phyloP scores from a whole-genome alignment of 2,888 invertebrate genomes.

The Heliconius cydno region DNA sequence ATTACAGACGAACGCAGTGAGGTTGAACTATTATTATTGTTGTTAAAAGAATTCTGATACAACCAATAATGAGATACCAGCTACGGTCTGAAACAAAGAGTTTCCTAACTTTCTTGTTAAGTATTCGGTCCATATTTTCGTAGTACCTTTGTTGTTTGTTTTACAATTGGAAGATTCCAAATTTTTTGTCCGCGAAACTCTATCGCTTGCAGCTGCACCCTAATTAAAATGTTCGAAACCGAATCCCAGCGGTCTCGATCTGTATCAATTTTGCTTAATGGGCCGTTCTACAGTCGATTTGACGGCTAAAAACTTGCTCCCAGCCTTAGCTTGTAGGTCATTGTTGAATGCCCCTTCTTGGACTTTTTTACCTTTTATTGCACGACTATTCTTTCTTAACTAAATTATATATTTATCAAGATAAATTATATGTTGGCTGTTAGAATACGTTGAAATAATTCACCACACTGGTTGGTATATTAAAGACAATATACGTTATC shows the following conservation, averaged over 20 bases:
- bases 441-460: background rate
- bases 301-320: conserved; percentile 49
- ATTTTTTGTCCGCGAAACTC: conserved; percentile 55
- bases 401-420: conserved; percentile 1
- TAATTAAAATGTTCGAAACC: conserved; percentile 80
- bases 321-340: conserved; percentile 43
- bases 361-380: conserved; percentile 16
- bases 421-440: background rate
- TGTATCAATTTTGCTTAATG: conserved; percentile 79
- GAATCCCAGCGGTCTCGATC: conserved; percentile 71
- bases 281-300: conserved; percentile 65
- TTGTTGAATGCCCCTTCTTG: conserved; percentile 36
- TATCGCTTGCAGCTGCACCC: conserved; percentile 62
- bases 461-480: background rate
- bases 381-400: background rate
- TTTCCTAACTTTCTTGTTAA: conserved; percentile 13
- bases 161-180: conserved; percentile 35
- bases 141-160: conserved; percentile 24
- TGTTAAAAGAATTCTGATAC: background rate
- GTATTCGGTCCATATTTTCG: background rate
- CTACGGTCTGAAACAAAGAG: conserved; percentile 6
- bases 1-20: no score
- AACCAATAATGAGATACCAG: conserved; percentile 5
- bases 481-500: conserved; percentile 17
- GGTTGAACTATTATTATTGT: background rate